A percentile compares a stretch with the other conserved stretches of the same genome.
Conservation (phyloP, 1,140 invertebrate species). For the Drosophila busckii region DNA sequence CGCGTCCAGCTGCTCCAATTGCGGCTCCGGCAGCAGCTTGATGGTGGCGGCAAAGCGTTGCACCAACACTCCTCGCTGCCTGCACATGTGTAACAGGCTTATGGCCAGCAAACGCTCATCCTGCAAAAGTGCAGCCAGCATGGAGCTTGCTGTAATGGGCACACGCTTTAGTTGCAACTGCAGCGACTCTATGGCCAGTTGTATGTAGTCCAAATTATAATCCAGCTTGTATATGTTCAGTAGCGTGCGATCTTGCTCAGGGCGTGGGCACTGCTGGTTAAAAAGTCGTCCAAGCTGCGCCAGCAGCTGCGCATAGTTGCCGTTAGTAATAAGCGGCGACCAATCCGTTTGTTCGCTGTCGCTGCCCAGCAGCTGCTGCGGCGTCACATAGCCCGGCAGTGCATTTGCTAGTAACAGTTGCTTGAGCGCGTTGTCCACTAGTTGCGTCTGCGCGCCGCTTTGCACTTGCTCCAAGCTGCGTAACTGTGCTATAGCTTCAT, state of each 20-base stretch:
- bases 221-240: constrained; percentile 71
- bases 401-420: constrained; percentile 23
- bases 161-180: constrained; percentile 25
- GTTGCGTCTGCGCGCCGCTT: constrained; percentile 35
- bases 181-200: constrained; percentile 45
- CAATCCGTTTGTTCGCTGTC: constrained; percentile 74
- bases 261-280: constrained; percentile 80
- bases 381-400: constrained; percentile 83
- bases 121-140: constrained; percentile 36
- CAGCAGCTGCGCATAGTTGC: constrained; percentile 79
- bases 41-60: constrained; percentile 44
- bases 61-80: constrained; percentile 38
- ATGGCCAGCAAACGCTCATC: constrained; percentile 51
- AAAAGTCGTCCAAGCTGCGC: constrained; percentile 79
- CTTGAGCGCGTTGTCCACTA: constrained; percentile 31
- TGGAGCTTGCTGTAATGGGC: constrained; percentile 5
- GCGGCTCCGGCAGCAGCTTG: constrained; percentile 43
- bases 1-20: constrained; percentile 49
- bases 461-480: constrained; percentile 22
- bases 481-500: constrained; percentile 32
- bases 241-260: constrained; percentile 25
- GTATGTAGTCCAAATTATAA: constrained; percentile 43
- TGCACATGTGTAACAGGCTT: constrained; percentile 46
- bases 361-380: constrained; percentile 81
- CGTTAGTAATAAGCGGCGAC: constrained; percentile 71